These are phyloP conservation scores for Epizoanthus stellaris DNA, from an alignment of 92 coral and sea anemone species.

Conservation along the genomic window DNA sequence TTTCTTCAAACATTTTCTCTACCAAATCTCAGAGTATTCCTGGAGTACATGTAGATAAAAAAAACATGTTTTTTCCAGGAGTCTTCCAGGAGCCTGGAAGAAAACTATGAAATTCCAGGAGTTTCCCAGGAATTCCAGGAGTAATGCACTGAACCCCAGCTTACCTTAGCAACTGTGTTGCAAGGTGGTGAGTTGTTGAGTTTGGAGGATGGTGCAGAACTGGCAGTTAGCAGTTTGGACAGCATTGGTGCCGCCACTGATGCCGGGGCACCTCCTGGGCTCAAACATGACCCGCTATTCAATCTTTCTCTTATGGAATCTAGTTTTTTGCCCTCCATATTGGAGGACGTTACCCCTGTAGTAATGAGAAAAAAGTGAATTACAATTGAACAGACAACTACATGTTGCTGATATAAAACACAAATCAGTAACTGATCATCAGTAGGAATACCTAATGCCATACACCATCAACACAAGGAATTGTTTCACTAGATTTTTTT, in stretches of 20 bases:
- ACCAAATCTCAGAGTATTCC: neutral
- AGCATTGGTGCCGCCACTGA: slow-evolving; percentile 87
- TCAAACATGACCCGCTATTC: slow-evolving; percentile 44
- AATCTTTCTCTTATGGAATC: slow-evolving; percentile 89
- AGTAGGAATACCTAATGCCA: too few relatives aligned
- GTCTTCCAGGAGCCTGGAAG: slow-evolving; percentile 13
- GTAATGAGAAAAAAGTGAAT: slow-evolving; percentile 12
- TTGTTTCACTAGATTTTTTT: too few relatives aligned
- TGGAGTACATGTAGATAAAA: slow-evolving; percentile 3
- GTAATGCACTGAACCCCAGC: neutral
- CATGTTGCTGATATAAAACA: too few relatives aligned
- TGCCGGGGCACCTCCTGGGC: slow-evolving; percentile 66
- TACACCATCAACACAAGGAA: too few relatives aligned
- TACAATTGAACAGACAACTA: too few relatives aligned
- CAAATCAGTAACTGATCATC: too few relatives aligned
- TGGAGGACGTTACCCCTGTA: slow-evolving; percentile 81
- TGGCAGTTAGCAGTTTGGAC: slow-evolving; percentile 84
- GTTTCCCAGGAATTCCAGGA: neutral
- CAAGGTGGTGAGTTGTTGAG: slow-evolving; percentile 33
- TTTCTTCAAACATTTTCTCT: too few relatives aligned
- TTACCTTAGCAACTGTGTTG: slow-evolving; percentile 56
- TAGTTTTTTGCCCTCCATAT: slow-evolving; percentile 82
- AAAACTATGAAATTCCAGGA: neutral
- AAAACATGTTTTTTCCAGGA: neutral
- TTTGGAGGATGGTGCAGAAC: slow-evolving; percentile 48